Evolutionary conservation across 2,113 vertebrate species (phyloP), one percentile per base, ranked within the genome.

Genomic region (Tragelaphus strepsiceros): DNA sequence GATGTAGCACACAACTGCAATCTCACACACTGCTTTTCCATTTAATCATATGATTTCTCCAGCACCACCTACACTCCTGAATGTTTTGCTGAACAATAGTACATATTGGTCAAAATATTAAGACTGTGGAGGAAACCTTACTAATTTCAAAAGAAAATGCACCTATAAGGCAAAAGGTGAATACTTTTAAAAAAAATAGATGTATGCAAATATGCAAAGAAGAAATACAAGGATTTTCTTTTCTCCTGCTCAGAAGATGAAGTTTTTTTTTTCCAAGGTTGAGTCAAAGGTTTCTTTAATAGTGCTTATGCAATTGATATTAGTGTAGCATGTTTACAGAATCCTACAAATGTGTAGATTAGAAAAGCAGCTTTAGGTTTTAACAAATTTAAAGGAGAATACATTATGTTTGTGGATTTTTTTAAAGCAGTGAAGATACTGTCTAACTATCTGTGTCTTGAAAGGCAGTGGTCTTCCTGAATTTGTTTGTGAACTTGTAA

Each of bases 71-170:
- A 87, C 28, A 58, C 62, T 94, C 39, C 54, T 74, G 49, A 94
- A 93, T n/a, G 30, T 86, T 93, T 46, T 77, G 39, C 81, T 92
- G 28, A 90, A 92, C 46, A 90, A 80, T 30, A 59, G 59, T n/a
- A 82, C 6, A 0, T 28, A 32, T 19, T 85, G 49, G 43, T 39
- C 88, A 91, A 85, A 97, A 87, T 87, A 62, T 67, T 46, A 87
- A 80, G 56, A 39, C 39, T 17, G 3, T 53, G 56, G 51, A 21
- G 54, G 16, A 19, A 61, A 14, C 7, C n/a, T 77, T 90, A 58
- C 16, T 71, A 59, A 80, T 95, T 87, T 53, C 17, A 71, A 96
- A 97, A 95, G 39, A 92, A 93, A 88, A 92, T 62, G 4, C 13
- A 92, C n/a, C n/a, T 94, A 51, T n/a, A 58, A 4, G 56, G 61